Conservation (phyloP, 1,140 invertebrate species). For the Trichonephila clavipes region DNA sequence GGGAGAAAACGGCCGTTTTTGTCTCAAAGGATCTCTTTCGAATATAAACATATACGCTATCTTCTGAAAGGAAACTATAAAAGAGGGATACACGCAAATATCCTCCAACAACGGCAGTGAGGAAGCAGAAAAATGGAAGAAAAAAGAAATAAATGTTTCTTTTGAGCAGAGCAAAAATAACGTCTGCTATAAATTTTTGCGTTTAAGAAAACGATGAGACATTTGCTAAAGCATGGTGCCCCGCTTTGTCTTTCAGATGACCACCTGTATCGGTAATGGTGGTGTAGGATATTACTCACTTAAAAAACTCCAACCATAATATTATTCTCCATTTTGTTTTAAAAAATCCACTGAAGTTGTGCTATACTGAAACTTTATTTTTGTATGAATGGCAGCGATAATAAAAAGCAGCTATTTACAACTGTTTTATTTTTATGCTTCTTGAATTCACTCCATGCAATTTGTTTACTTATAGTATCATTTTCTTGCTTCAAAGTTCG, state of each 20-base stretch:
- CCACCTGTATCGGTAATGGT: conserved; percentile 21
- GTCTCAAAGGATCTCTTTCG: conserved; percentile 46
- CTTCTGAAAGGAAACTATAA: conserved; percentile 35
- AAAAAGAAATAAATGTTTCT: background rate
- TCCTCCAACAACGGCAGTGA: background rate
- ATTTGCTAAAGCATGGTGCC: background rate
- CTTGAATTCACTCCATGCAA: background rate
- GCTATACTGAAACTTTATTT: background rate
- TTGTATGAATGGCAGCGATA: background rate
- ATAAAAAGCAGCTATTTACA: conserved; percentile 16
- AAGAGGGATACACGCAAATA: conserved; percentile 16
- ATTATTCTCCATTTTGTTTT: background rate
- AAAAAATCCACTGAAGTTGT: too few species aligned
- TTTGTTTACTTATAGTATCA: background rate
- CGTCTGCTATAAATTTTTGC: conserved; percentile 37
- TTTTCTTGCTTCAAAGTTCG: background rate
- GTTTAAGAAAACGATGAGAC: conserved; percentile 31
- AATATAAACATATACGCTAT: conserved; percentile 46
- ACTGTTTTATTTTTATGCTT: background rate
- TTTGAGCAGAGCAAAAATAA: background rate
- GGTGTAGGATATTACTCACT: background rate
- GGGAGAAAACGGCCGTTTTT: conserved; percentile 26
- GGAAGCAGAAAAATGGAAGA: background rate
- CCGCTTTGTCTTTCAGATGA: background rate
- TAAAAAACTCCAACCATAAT: background rate